Conservation (phyloP, 2,113 vertebrate genomes). For the Crotalus horridus region DNA sequence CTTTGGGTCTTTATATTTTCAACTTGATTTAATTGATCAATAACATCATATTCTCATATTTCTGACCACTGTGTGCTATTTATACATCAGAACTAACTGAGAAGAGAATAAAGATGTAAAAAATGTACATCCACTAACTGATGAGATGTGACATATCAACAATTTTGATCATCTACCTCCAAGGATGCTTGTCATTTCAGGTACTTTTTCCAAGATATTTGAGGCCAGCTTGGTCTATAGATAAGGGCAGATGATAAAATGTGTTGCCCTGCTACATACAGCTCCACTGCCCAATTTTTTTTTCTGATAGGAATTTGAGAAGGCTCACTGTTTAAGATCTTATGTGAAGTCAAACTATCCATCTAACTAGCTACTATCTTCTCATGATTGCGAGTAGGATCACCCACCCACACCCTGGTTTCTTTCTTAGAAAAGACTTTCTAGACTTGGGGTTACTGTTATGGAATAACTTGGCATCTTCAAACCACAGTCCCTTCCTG, state of each 20-base stretch:
- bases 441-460: neutral
- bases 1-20: constrained; percentile 60
- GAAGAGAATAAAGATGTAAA: constrained; percentile 49
- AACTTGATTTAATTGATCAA: constrained; percentile 69
- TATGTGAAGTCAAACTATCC: neutral
- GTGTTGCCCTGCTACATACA: neutral
- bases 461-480: neutral
- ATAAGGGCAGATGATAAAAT: neutral
- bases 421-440: neutral
- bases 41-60: constrained; percentile 75
- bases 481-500: neutral
- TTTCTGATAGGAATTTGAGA: neutral
- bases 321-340: no score
- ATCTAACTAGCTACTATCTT: neutral
- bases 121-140: constrained; percentile 46
- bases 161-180: neutral
- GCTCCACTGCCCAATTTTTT: neutral
- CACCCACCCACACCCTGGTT: neutral
- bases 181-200: neutral
- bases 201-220: neutral
- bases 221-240: neutral
- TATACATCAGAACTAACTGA: constrained; percentile 68
- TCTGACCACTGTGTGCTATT: constrained; percentile 75
- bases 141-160: constrained; percentile 19
- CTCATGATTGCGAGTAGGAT: no score